Evolutionary conservation across 2,113 vertebrate genomes (phyloP), one percentile per base, ranked within the genome.

Genomic region (Pelmatolapia mariae): DNA sequence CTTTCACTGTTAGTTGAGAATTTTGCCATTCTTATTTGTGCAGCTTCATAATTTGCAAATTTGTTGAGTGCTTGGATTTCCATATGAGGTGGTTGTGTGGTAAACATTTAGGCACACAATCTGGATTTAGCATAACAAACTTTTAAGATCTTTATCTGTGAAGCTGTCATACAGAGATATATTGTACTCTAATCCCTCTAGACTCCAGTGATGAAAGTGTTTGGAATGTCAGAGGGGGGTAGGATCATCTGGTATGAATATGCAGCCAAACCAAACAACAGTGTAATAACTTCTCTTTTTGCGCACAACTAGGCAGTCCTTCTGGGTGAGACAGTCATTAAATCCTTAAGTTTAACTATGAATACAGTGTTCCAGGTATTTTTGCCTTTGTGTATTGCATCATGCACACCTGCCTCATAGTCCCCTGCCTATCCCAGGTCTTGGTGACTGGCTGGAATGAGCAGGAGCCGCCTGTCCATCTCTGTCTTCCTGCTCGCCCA

Each of bases 351-450:
- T 80, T 83, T 83, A 22, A 81, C 54, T 40, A 78, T 81, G 88
- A 83, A 89, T 82, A 47, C 52, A 82, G 47, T 80, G 79, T 82
- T 86, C 53, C 45, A 61, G 29, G 26, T 87, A 29, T 52, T 87
- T 68, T 73, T 43, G 2, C 54, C 43, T 81, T 86, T 85, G 43
- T 57, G 5, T 61, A 56, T 71, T 84, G 66, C 68, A 79, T 89
- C 66, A 87, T 87, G 54, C 43, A 71, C 78, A 61, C 13, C 19
- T 83, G 47, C 82, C 91, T 97, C 93, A 96, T 86, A 96, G 82
- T 31, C 95, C 96, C 63, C 86, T 94, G 57, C 93, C 90, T 87
- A 91, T 91, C 22, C 95, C 94, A 86, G 94, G 91, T 81, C 91
- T 93, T 22, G 96, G 94, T 26, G 96, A 95, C 86, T 95, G 96